These are phyloP conservation scores for Drosophila littoralis DNA, from an alignment of 1,140 invertebrate species.

Conservation along the genomic window DNA sequence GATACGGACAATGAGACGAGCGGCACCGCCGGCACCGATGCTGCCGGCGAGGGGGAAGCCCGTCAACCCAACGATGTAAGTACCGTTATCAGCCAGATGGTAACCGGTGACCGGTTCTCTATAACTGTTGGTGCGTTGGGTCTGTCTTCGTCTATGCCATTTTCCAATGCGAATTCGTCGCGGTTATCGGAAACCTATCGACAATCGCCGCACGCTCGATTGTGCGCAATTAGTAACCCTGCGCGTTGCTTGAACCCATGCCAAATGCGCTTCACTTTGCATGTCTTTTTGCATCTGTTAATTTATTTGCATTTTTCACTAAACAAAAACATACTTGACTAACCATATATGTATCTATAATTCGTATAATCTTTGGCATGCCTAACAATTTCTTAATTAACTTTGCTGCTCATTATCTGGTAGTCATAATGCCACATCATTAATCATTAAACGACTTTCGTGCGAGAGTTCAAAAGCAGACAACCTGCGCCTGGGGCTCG, in stretches of 20 bases:
- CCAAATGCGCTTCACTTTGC: constrained; percentile 20
- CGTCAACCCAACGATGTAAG: constrained; percentile 60
- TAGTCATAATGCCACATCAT: constrained; percentile 37
- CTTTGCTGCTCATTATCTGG: constrained; percentile 37
- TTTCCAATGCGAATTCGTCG: constrained; percentile 12
- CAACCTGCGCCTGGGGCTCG: too few relatives aligned
- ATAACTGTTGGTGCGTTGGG: neutral
- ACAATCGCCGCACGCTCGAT: constrained; percentile 4
- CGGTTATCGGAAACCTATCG: constrained; percentile 36
- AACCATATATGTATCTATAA: constrained; percentile 5
- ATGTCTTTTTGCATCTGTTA: constrained; percentile 32
- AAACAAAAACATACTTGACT: neutral
- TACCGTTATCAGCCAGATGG: constrained; percentile 56
- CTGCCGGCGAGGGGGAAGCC: constrained; percentile 48
- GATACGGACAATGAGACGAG: constrained; percentile 91
- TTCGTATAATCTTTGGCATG: constrained; percentile 50
- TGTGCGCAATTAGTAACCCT: neutral
- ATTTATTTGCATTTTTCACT: neutral
- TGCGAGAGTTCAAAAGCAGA: neutral
- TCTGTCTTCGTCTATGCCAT: constrained; percentile 6
- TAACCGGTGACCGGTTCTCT: neutral
- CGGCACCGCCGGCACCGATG: constrained; percentile 62
- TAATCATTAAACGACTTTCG: constrained; percentile 24
- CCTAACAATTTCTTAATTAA: constrained; percentile 69
- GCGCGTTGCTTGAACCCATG: neutral